Conservation (phyloP, 30 jellyfish, hydroid and myxozoan species). For the Haliclystus octoradiatus region DNA sequence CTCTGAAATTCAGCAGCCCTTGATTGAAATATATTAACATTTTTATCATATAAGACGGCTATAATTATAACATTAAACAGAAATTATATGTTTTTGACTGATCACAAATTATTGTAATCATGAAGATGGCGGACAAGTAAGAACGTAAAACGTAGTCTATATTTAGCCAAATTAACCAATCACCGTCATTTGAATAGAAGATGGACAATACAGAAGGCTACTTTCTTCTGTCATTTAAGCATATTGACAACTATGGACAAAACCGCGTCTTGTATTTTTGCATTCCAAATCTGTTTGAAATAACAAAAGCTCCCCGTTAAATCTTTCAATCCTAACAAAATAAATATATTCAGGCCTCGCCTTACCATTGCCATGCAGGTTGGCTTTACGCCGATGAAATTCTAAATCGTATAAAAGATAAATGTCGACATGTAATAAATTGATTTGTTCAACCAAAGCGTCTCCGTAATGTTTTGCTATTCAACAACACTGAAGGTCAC, state of each 20-base stretch:
- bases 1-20: no score
- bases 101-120: neutral
- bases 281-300: neutral
- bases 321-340: neutral
- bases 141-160: neutral
- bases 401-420: no score
- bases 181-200: neutral
- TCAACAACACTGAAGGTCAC: neutral
- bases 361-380: neutral
- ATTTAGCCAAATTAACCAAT: neutral
- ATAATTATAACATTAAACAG: neutral
- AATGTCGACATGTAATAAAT: no score
- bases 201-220: neutral
- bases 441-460: constrained; percentile 1
- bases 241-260: neutral
- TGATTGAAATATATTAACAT: no score
- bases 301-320: neutral
- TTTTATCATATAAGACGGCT: neutral
- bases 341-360: neutral
- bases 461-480: neutral
- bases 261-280: constrained; percentile 2
- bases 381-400: no score
- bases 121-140: neutral
- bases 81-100: neutral
- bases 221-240: neutral